These are phyloP conservation scores for Montipora foliosa DNA, from an alignment of 64 coral and sea anemone species.

Conservation along the genomic window DNA sequence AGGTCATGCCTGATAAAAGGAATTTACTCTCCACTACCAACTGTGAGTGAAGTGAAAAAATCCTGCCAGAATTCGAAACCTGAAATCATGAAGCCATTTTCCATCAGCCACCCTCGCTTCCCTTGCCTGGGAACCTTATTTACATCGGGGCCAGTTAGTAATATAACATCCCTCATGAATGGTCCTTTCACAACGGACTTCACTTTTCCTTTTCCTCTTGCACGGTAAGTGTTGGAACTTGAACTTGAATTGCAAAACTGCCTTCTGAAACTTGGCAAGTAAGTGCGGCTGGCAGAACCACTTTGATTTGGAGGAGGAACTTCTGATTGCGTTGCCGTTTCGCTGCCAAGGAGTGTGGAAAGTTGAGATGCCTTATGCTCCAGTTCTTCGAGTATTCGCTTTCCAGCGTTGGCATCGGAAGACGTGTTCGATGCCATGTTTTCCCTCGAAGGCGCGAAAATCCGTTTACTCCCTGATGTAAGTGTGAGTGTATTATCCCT, in stretches of 20 bases:
- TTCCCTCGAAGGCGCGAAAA: background rate
- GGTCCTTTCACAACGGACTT: background rate
- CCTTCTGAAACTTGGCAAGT: conserved; percentile 41
- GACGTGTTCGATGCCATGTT: background rate
- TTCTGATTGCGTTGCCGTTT: background rate
- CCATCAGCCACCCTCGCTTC: conserved; percentile 52
- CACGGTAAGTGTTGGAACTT: no score
- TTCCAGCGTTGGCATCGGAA: background rate
- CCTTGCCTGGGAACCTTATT: conserved; percentile 32
- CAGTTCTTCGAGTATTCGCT: background rate
- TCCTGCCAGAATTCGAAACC: background rate
- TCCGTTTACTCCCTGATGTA: no score
- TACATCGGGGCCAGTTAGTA: background rate
- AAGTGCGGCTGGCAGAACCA: background rate
- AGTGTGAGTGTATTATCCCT: no score
- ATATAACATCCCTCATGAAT: no score
- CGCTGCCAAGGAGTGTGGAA: conserved; percentile 15
- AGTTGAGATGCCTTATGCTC: conserved; percentile 28
- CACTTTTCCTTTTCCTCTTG: no score
- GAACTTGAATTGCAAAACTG: background rate
- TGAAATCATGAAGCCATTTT: conserved; percentile 46
- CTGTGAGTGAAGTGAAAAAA: no score
- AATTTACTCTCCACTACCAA: no score
- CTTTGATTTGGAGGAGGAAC: background rate
- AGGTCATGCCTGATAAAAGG: no score